Evolutionary conservation across 2,888 invertebrate genomes (phyloP), one percentile per base, ranked within the genome.

Genomic region (Mimas tiliae): DNA sequence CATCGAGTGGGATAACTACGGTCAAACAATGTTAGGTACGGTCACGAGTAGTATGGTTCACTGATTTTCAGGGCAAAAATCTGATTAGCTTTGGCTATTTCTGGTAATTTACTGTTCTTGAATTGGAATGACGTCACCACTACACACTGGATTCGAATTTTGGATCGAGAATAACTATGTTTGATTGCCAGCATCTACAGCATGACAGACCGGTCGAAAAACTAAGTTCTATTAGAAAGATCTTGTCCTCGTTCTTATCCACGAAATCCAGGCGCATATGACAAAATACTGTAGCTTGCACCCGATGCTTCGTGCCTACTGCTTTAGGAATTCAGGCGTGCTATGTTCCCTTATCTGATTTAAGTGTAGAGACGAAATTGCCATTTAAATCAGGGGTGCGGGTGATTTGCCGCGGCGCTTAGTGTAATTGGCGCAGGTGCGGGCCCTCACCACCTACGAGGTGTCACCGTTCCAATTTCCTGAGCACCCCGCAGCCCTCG

Each of bases 391-490:
- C 66, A 69, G 63, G 70, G 67, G 68, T 73, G 74, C 72, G 70
- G 72, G 67, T 72, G 75, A 82, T 78, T 74, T 74, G 71, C 72
- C 69, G 64, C 75, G 68, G 58, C 62, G 74, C 74, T 72, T 71
- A 79, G 76, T 81, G 83, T 88, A 87, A 87, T 87, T 83, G 85
- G 80, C 79, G 77, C 79, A 81, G 85, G 84, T 85, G 85, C 74
- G 71, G 72, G 68, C 69, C 73, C 77, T 76, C 79, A 71, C 75
- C 74, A 70, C 74, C 74, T 79, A 79, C 74, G 78, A 82, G 80
- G 84, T 88, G 87, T 86, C 87, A 84, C 83, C 85, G 79, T 84
- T 85, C 85, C 88, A 88, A 90, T 89, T 89, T 89, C 87, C 87
- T 82, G 79, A 72, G 73, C 80, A 74, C 78, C 80, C 78, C 72